phyloP scores from a whole-genome alignment of 1,140 invertebrate genomes.

The Solenopsis invicta region DNA sequence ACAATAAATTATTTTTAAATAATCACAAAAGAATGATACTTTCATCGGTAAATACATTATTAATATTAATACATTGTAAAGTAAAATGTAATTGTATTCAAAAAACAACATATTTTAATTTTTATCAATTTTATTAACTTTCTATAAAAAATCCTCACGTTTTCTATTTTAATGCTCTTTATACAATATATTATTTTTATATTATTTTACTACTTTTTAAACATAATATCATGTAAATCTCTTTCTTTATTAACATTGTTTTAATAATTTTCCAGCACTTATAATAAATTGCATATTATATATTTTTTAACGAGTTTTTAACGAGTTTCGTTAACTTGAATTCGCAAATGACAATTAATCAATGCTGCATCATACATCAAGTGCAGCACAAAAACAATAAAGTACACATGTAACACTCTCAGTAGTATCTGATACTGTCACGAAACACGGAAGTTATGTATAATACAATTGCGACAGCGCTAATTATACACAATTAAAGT shows the following conservation, averaged over 20 bases:
- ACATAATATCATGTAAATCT: background rate
- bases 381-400: background rate
- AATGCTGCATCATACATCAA: background rate
- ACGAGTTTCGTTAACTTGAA: background rate
- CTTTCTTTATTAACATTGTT: background rate
- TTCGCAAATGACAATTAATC: background rate
- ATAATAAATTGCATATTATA: background rate
- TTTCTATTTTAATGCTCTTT: background rate
- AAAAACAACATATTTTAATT: background rate
- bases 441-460: slow-evolving; percentile 27
- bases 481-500: slow-evolving; percentile 27
- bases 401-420: background rate
- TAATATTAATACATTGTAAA: background rate
- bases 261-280: background rate
- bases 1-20: background rate
- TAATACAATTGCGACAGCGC: background rate
- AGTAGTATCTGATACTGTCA: slow-evolving; percentile 21
- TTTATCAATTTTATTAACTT: background rate
- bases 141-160: background rate
- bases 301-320: slow-evolving; percentile 6
- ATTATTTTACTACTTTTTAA: slow-evolving; percentile 9
- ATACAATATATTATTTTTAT: background rate
- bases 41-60: background rate
- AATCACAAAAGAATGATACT: background rate
- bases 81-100: background rate